Conservation (phyloP, 2,113 vertebrate species). For the Vidua chalybeata region DNA sequence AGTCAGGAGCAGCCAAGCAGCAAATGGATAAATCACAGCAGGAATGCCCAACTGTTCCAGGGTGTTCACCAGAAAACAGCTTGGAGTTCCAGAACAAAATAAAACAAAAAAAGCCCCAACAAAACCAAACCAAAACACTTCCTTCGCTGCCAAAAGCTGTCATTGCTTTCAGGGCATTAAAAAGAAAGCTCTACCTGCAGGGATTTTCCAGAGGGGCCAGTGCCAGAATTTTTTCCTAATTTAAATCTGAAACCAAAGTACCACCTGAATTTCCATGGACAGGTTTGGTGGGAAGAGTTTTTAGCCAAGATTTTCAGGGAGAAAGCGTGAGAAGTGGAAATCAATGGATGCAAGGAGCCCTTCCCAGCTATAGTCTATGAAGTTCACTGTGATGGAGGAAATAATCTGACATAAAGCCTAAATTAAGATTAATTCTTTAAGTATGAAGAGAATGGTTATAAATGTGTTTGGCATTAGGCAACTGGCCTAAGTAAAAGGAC, state of each 20-base stretch:
- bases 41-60: not conserved
- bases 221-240: not conserved
- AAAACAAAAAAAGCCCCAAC: not conserved
- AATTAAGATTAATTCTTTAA: not conserved
- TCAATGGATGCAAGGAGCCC: not conserved
- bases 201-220: not conserved
- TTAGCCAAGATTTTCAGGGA: not conserved
- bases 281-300: accelerated
- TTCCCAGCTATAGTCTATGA: not conserved
- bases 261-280: accelerated
- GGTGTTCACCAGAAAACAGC: not conserved
- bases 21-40: not conserved
- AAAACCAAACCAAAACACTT: not conserved
- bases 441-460: not conserved
- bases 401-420: not conserved
- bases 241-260: not conserved
- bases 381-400: not conserved
- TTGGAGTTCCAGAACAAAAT: not conserved
- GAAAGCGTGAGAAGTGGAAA: not conserved
- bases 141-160: not conserved
- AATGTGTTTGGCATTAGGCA: not conserved
- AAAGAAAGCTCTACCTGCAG: accelerated
- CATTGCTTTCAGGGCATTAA: not conserved
- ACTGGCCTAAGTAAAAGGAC: not conserved
- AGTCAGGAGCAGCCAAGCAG: not conserved